These are phyloP conservation scores for Mythimna ferrago DNA, from an alignment of 2,888 invertebrate genomes.

Conservation along the genomic window DNA sequence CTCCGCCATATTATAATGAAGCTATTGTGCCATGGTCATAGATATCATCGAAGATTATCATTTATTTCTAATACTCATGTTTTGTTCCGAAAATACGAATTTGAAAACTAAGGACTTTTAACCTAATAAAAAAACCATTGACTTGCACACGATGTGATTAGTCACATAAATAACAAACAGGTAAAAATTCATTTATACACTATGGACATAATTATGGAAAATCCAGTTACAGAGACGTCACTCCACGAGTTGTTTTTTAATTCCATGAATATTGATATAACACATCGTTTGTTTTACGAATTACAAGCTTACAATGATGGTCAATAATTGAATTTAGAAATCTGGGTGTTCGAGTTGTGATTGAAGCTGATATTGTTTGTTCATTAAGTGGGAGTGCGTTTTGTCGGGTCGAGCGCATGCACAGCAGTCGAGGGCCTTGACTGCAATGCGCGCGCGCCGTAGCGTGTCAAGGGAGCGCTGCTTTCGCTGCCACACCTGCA, in stretches of 20 bases:
- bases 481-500: slow-evolving; percentile 89
- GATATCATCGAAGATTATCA: slow-evolving; percentile 58
- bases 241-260: slow-evolving; percentile 17
- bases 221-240: slow-evolving; percentile 46
- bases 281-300: slow-evolving; percentile 6
- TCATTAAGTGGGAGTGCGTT: slow-evolving; percentile 74
- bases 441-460: slow-evolving; percentile 90
- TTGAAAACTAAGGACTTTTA: slow-evolving; percentile 3
- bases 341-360: slow-evolving; percentile 47
- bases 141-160: slow-evolving; percentile 38
- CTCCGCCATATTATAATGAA: slow-evolving; percentile 77
- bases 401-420: slow-evolving; percentile 75
- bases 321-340: slow-evolving; percentile 48
- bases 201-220: slow-evolving; percentile 43
- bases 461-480: slow-evolving; percentile 90
- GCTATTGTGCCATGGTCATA: slow-evolving; percentile 81
- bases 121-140: slow-evolving; percentile 10
- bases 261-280: slow-evolving; percentile 26
- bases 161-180: slow-evolving; percentile 52
- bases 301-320: slow-evolving; percentile 18
- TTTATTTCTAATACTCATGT: slow-evolving; percentile 6
- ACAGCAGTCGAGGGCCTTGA: slow-evolving; percentile 84
- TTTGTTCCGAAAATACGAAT: slow-evolving; percentile 7
- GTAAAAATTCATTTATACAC: slow-evolving; percentile 45
- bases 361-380: slow-evolving; percentile 72